phyloP scores from a whole-genome alignment of 2,888 invertebrate genomes.

The Papilio gigon region DNA sequence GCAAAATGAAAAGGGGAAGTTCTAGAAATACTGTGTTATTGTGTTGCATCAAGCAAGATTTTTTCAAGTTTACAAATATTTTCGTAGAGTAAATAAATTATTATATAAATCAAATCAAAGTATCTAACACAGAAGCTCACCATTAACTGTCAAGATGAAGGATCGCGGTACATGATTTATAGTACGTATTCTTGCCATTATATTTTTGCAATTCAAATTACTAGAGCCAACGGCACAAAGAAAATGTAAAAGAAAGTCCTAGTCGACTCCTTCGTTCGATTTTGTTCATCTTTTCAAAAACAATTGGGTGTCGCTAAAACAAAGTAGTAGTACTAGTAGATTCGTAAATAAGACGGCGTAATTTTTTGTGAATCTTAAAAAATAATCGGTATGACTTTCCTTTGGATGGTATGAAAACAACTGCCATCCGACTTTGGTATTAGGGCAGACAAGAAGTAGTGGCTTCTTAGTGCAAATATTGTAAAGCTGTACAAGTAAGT shows the following conservation, averaged over 20 bases:
- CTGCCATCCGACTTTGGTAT: background rate
- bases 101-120: constrained; percentile 10
- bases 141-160: constrained; percentile 25
- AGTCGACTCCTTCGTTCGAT: background rate
- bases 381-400: too few relatives aligned
- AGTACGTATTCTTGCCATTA: constrained; percentile 5
- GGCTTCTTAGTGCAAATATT: too few relatives aligned
- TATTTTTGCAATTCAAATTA: constrained; percentile 25
- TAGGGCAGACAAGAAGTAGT: background rate
- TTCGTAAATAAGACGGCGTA: too few relatives aligned
- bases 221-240: constrained; percentile 5
- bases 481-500: too few relatives aligned
- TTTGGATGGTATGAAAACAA: background rate
- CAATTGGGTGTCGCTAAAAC: background rate
- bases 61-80: background rate
- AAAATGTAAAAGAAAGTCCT: background rate
- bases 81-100: background rate
- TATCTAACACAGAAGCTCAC: constrained; percentile 12
- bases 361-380: too few relatives aligned
- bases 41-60: background rate
- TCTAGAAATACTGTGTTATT: background rate
- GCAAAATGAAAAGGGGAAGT: background rate
- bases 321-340: too few relatives aligned
- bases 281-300: background rate
- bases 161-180: constrained; percentile 20